Conservation (phyloP, 2,888 invertebrate genomes). For the Apamea epomidion region DNA sequence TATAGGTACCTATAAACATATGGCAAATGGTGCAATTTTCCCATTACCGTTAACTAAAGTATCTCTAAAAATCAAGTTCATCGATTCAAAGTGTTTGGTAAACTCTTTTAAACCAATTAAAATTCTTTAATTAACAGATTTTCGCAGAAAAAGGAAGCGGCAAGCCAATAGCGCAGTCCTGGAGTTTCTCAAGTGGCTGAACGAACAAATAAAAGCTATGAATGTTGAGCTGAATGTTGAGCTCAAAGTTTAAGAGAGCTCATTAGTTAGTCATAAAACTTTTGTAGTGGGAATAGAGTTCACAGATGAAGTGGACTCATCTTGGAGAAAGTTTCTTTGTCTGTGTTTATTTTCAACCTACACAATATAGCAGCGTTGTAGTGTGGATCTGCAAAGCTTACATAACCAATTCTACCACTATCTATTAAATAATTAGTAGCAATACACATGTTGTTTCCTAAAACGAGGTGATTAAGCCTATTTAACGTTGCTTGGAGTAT, state of each 20-base stretch:
- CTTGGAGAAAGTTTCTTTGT: slow-evolving; percentile 12
- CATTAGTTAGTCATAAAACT: slow-evolving; percentile 62
- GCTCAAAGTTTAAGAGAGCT: slow-evolving; percentile 48
- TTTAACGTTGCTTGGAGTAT: too few relatives aligned
- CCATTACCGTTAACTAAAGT: background rate
- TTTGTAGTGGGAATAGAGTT: slow-evolving; percentile 45
- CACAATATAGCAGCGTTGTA: too few relatives aligned
- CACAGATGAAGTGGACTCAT: slow-evolving; percentile 38
- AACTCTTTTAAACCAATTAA: slow-evolving; percentile 14
- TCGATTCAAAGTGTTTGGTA: slow-evolving; percentile 17
- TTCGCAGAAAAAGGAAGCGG: slow-evolving; percentile 19
- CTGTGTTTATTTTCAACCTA: slow-evolving; percentile 15
- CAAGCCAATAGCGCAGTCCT: slow-evolving; percentile 17
- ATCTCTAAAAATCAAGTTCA: background rate
- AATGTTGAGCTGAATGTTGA: slow-evolving; percentile 44
- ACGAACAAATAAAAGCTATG: slow-evolving; percentile 56
- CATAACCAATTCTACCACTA: too few relatives aligned
- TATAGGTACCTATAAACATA: background rate
- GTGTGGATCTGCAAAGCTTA: too few relatives aligned
- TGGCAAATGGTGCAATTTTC: slow-evolving; percentile 2
- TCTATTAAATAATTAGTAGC: too few relatives aligned
- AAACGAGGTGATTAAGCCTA: too few relatives aligned
- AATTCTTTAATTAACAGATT: slow-evolving; percentile 42
- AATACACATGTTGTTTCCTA: too few relatives aligned
- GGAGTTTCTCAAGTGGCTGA: slow-evolving; percentile 41